Base-by-base conservation (phyloP, 2,797 vertebrate species). In the Muraenolepis orangiensis region DNA sequence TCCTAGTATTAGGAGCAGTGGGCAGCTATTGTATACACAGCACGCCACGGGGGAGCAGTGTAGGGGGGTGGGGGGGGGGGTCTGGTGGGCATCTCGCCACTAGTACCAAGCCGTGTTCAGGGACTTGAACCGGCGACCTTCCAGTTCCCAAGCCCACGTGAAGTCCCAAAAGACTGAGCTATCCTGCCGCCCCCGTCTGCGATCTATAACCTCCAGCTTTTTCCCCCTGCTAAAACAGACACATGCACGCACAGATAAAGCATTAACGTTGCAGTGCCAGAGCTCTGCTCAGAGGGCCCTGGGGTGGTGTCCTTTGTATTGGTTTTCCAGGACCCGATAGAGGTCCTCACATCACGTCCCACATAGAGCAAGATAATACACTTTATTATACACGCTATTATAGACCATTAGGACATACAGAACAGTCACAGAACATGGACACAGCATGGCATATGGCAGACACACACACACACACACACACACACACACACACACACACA, bases 171-270 rank as follows among this genome's bases (percentile, higher is more conserved):
- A n/a, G n/a, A n/a, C n/a, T n/a, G n/a, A n/a, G n/a, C n/a, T n/a
- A n/a, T n/a, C n/a, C n/a, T n/a, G n/a, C n/a, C n/a, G n/a, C n/a
- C n/a, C 1, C 23, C 57, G 12, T 23, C n/a, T 14, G 10, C 57
- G 23, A 26, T 61, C 57, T 23, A 34, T 34, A 61, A 61, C 57
- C 72, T 40, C 11, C 40, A 76, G 72, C 28, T 81, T 73, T 46
- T 74, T 81, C 66, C 76, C 40, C 71, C 73, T 64, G 68, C 67
- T 7, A 31, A 78, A 82, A 84, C 80, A 87, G 88, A 91, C 87
- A n/a, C n/a, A n/a, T n/a, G 84, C 74, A 77, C 78, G 71, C 83
- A 85, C 69, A 81, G 85, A 91, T 87, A 83, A 81, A 31, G 36
- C 70, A 16, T 78, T 85, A 73, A 85, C 84, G 88, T 84, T 73